Conservation (phyloP, 2,888 invertebrate genomes). For the Hyles lineata region DNA sequence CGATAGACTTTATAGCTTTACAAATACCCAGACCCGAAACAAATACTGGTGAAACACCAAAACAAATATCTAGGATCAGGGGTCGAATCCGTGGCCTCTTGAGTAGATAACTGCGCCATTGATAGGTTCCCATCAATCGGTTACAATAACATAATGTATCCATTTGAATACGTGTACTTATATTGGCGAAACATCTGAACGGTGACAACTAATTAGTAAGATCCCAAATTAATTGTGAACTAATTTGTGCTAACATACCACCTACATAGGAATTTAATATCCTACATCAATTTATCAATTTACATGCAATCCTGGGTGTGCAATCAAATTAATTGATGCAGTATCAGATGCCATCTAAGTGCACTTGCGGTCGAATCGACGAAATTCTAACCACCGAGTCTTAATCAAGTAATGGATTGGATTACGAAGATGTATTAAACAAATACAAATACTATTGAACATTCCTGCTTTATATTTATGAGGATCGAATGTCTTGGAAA, state of each 20-base stretch:
- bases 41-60: too few relatives aligned
- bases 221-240: neutral
- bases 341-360: conserved; percentile 10
- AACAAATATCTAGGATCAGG: too few relatives aligned
- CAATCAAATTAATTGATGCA: conserved; percentile 8
- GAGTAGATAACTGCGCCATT: too few relatives aligned
- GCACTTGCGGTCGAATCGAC: conserved; percentile 8
- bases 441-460: neutral
- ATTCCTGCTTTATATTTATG: neutral
- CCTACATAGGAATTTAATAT: neutral
- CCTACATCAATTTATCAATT: conserved; percentile 11
- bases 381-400: neutral
- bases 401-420: conserved; percentile 10
- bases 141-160: too few relatives aligned
- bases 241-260: neutral
- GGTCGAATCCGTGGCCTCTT: too few relatives aligned
- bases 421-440: conserved; percentile 1
- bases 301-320: neutral
- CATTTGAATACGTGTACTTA: too few relatives aligned
- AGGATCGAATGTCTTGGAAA: too few relatives aligned
- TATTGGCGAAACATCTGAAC: neutral
- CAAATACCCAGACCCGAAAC: too few relatives aligned
- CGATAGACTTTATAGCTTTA: too few relatives aligned
- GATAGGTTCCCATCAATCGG: too few relatives aligned
- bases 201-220: neutral